A percentile compares a stretch with the other conserved stretches of the same genome.
Conservation (phyloP, 2,888 invertebrate species). For the Pristionchus japonicus region DNA sequence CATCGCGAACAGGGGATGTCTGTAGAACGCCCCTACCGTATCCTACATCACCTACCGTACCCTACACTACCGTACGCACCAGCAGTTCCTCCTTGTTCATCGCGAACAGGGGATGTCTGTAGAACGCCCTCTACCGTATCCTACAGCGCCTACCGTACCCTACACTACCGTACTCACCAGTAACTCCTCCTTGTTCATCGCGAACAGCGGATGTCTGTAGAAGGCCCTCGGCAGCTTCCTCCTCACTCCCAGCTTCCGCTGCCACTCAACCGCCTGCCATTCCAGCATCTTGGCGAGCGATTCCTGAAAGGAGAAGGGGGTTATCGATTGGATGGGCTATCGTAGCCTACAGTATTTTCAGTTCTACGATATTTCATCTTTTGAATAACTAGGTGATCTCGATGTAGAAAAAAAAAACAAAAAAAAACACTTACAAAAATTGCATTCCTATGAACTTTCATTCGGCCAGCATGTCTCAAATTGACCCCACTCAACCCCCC, state of each 20-base stretch:
- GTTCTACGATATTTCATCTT: too few species aligned
- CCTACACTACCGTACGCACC: background rate
- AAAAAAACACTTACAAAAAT: too few species aligned
- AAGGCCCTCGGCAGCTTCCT: slow-evolving; percentile 20
- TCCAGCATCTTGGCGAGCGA: slow-evolving; percentile 24
- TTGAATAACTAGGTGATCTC: too few species aligned
- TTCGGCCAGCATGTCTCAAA: too few species aligned
- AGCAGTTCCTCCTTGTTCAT: background rate
- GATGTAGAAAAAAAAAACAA: too few species aligned
- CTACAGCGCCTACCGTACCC: background rate
- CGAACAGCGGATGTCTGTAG: slow-evolving; percentile 17
- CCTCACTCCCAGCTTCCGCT: background rate
- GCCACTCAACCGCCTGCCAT: slow-evolving; percentile 40
- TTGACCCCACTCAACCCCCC: too few species aligned
- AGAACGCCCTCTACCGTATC: background rate
- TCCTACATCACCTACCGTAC: background rate
- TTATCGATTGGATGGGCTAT: background rate
- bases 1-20: background rate
- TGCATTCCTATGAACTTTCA: too few species aligned
- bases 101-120: background rate
- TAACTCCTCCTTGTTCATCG: background rate
- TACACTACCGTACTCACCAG: background rate
- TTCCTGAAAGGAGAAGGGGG: slow-evolving; percentile 5
- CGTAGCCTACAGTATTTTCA: background rate
- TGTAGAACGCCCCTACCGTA: background rate